Conservation (phyloP, 2,113 vertebrate genomes). For the Zosterops japonicus region DNA sequence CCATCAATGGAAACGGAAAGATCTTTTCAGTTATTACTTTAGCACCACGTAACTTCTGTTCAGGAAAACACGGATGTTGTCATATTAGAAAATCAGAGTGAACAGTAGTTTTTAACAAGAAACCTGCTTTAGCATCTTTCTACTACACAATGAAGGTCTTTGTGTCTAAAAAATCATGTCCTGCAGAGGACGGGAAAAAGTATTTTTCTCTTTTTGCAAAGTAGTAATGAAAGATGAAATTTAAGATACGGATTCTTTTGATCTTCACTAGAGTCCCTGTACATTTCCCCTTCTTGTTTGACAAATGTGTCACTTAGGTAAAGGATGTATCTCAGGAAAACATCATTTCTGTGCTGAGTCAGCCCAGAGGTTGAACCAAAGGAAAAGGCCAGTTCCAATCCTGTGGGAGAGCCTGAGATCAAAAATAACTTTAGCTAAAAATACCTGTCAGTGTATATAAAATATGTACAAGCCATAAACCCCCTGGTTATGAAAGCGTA, state of each 20-base stretch:
- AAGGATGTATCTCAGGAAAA: neutral
- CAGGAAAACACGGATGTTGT: neutral
- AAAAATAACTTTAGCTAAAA: conserved; percentile 1
- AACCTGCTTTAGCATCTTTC: neutral
- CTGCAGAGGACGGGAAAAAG: neutral
- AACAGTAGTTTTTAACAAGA: neutral
- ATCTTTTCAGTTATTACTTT: neutral
- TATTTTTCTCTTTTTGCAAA: neutral
- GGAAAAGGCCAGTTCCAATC: neutral
- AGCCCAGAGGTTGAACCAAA: neutral
- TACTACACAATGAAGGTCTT: neutral
- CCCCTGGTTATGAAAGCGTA: neutral
- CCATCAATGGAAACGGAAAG: conserved; percentile 36
- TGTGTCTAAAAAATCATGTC: neutral
- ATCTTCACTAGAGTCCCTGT: neutral
- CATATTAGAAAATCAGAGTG: neutral
- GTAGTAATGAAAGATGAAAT: neutral
- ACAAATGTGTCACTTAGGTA: neutral
- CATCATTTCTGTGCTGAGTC: neutral
- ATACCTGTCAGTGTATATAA: neutral
- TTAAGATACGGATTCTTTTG: neutral
- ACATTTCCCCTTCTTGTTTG: neutral
- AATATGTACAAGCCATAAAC: neutral
- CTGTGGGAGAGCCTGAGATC: neutral
- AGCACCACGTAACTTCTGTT: neutral